Evolutionary conservation across 2,888 invertebrate species (phyloP), one percentile per base, ranked within the genome.

Genomic region (Halictus quadricinctus): DNA sequence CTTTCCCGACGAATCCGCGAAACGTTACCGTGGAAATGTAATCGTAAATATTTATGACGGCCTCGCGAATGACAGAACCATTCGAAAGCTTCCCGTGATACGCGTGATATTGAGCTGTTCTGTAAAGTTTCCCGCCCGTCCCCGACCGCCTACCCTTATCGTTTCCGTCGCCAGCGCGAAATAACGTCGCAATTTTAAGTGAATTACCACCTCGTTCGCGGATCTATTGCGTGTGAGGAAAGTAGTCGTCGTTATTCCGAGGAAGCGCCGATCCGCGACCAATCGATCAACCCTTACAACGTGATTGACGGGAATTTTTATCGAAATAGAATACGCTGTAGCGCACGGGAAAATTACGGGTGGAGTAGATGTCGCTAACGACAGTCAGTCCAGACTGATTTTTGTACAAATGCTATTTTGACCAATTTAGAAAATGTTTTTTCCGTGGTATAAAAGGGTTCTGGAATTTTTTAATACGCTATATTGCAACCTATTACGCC

Each of bases 11-110:
- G 18, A 21, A 13, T 43, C 25, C 50, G 50, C 54, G 15, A 43
- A 72, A 46, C 60, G n/a, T 41, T 25, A 0, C 25, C 18, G 36
- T 66, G 46, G 18, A 83, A 78, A 78, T 84, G 70, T 58, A 70
- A 79, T 54, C 74, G 84, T 84, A 84, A 84, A 79, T 84, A 84
- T 78, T 84, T 78, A 84, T 77, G 72, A 60, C 18, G 1, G 18
- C 21, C 8, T 36, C n/a, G 7, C 48, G 75, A 72, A 76, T 36
- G 54, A 50, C 29, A 73, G 60, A 48, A 12, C 29, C n/a, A 36
- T 58, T 60, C 13, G 72, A 48, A 66, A 69, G 72, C 54, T 58
- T 25, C 41, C 18, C 29, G 36, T 25, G 60, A 54, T 70, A 70
- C 48, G 36, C n/a, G 82, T 15, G 66, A 76, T 73, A 76, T 72